These are phyloP conservation scores for Burhinus oedicnemus DNA, from an alignment of 2,113 vertebrate species.

Conservation along the genomic window DNA sequence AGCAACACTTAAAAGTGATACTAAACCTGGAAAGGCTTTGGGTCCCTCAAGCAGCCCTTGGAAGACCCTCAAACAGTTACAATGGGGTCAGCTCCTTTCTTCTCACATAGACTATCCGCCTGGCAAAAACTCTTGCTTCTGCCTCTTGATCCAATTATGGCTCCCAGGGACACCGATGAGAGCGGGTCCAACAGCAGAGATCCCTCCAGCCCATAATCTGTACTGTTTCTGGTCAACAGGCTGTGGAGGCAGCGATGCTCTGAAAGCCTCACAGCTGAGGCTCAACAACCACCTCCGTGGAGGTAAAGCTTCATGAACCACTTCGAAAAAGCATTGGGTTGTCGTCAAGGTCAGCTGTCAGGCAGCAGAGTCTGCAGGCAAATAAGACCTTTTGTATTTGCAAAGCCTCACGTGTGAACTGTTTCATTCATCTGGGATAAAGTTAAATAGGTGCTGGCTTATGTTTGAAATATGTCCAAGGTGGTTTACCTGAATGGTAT, in stretches of 20 bases:
- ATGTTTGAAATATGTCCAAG: slow-evolving; percentile 7
- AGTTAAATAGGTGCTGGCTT: slow-evolving; percentile 13
- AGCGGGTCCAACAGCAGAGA: rapidly evolving
- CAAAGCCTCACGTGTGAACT: not conserved
- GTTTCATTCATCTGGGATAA: not conserved
- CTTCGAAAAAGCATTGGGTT: not conserved
- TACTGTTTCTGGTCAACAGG: too few relatives aligned
- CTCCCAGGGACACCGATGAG: not conserved
- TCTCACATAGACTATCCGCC: not conserved
- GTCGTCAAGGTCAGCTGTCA: not conserved
- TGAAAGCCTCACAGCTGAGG: not conserved
- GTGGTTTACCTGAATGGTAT: slow-evolving; percentile 26
- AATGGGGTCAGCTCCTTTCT: not conserved
- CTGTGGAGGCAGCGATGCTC: rapidly evolving
- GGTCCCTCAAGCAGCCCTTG: not conserved
- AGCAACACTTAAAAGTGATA: not conserved
- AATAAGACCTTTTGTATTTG: not conserved
- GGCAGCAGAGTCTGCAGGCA: not conserved
- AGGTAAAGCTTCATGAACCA: not conserved
- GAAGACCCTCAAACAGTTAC: not conserved
- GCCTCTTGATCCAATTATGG: not conserved
- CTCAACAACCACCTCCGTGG: not conserved
- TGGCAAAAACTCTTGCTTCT: not conserved
- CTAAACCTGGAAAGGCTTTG: not conserved
- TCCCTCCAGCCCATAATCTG: not conserved